Base-by-base conservation (phyloP, 1,140 invertebrate genomes). In the Bombus turneri region DNA sequence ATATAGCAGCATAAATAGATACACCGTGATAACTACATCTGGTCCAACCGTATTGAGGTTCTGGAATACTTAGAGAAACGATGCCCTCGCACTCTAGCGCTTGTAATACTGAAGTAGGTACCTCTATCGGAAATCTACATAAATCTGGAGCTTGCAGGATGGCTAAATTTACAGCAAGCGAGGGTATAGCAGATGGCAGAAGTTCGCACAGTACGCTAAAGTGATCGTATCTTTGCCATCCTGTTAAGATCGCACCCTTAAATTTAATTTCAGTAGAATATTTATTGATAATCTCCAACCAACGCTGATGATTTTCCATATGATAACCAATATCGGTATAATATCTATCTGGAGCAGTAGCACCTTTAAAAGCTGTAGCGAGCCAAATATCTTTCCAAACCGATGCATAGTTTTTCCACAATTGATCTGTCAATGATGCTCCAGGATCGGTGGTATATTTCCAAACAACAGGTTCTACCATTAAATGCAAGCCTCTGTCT, bases 291-390 rank as follows among this genome's bases (percentile, higher is more conserved):
- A 97, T 96, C 85, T 96, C 95, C 37, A 98, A 90, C 97, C 97
- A 98, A n/a, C 96, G 94, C 68, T 96, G 94, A 92, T 97, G 97
- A 91, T 98, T 98, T 86, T 97, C 96, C 59, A 97, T 91, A 92
- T 98, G 97, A 79, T 94, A 93, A 0, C 92, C 89, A 31, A 95
- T 93, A 74, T 95, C 96, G 87, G 90, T 96, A 92, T 88, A 96
- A 75, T 97, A 97, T 76, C 97, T 93, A 34, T 97, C 97, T 86
- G 98, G 97, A 1, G 97, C 97, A 91, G 98, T 97, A 0, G 98
- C 98, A 9, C 97, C 98, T 95, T 99, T 99, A 92, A 98, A 99
- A 4, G 98, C 98, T 77, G 97, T 97, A 1, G 98, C 98, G 8
- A 97, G 96, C 99, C 99, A 99, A 15, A 99, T 96, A 18, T 96